Evolutionary conservation across 2,888 invertebrate species (phyloP).

Genomic region (Cinara cedri): DNA sequence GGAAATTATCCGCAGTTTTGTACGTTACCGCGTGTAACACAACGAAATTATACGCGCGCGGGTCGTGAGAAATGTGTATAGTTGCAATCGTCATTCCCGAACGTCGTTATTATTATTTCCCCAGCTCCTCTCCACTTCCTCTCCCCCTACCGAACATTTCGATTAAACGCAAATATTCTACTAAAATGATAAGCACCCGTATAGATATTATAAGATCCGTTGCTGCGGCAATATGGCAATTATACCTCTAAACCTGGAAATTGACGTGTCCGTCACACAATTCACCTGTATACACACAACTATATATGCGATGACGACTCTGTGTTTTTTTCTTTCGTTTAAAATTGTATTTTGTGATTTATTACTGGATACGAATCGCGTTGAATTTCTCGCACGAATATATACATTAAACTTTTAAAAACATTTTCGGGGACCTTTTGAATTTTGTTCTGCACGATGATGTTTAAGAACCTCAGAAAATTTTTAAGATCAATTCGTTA

Average conservation of each 20-base stretch:
- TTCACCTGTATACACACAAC: too few relatives aligned
- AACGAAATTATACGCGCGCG: slow-evolving; percentile 12
- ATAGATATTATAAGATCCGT: not conserved
- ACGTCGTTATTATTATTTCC: slow-evolving; percentile 23
- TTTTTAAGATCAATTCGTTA: too few relatives aligned
- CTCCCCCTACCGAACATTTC: slow-evolving; percentile 11
- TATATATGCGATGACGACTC: too few relatives aligned
- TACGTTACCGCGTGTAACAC: slow-evolving; percentile 20
- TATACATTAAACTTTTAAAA: too few relatives aligned
- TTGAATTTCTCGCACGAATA: too few relatives aligned
- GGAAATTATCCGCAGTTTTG: slow-evolving; percentile 40
- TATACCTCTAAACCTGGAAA: not conserved
- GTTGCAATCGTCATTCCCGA: slow-evolving; percentile 41
- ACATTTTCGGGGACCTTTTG: too few relatives aligned
- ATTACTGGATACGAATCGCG: too few relatives aligned
- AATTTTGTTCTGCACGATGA: too few relatives aligned
- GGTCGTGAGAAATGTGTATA: slow-evolving; percentile 51
- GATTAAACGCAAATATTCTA: slow-evolving; percentile 36
- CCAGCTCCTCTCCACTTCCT: too few relatives aligned
- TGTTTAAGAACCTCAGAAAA: too few relatives aligned
- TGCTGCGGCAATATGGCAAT: not conserved
- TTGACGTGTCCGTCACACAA: not conserved
- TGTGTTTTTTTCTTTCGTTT: too few relatives aligned
- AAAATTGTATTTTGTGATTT: too few relatives aligned
- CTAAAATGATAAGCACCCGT: not conserved